Conservation (phyloP, 2,113 vertebrate species). For the Micronycteris hirsuta region DNA sequence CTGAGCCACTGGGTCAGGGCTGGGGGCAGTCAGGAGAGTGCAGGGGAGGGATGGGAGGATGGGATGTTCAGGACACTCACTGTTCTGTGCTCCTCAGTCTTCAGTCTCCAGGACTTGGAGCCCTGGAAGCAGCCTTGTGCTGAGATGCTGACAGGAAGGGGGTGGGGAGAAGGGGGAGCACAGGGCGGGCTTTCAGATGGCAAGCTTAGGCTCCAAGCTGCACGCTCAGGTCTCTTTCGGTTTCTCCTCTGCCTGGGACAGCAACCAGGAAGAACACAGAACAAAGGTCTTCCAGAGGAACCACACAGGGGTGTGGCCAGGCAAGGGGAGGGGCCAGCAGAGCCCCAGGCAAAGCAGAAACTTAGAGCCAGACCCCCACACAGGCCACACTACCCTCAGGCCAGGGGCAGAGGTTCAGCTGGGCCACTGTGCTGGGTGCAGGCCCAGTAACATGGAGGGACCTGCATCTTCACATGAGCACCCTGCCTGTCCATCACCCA, state of each 20-base stretch:
- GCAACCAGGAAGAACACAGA: not conserved
- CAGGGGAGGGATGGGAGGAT: too few species aligned
- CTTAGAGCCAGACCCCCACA: not conserved
- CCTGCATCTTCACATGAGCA: fast-evolving
- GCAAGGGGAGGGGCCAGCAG: fast-evolving
- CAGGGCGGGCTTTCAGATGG: too few species aligned
- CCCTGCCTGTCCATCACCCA: fast-evolving
- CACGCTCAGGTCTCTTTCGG: too few species aligned
- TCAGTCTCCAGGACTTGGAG: not conserved
- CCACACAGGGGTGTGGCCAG: not conserved
- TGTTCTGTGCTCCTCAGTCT: not conserved
- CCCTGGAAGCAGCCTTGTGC: not conserved
- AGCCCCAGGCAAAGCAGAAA: not conserved
- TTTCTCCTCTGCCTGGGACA: too few species aligned
- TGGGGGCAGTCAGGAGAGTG: not conserved
- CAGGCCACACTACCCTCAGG: not conserved
- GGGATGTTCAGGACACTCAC: not conserved
- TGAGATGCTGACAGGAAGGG: not conserved
- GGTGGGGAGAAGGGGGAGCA: too few species aligned
- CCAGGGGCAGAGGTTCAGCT: not conserved
- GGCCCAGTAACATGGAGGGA: too few species aligned
- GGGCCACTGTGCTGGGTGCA: too few species aligned
- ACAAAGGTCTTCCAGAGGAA: not conserved
- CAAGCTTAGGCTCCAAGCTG: too few species aligned
- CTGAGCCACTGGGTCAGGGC: not conserved